Conservation (phyloP, 2,797 vertebrate species). For the Gallinago nigripennis region DNA sequence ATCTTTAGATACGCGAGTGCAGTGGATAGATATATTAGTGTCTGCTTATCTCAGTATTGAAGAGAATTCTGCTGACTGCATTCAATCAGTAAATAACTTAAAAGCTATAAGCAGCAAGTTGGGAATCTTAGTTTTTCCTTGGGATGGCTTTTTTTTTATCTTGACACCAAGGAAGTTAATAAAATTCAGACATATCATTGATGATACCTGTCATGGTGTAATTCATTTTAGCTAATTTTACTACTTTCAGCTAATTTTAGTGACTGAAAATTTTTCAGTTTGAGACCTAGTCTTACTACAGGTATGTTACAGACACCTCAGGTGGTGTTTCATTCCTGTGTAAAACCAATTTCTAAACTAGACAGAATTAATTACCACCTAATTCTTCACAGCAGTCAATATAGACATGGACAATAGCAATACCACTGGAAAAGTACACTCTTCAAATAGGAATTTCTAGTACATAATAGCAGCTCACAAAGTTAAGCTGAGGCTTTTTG, state of each 20-base stretch:
- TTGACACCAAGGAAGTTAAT: not conserved
- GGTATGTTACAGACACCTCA: not conserved
- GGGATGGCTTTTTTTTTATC: not conserved
- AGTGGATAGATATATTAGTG: not conserved
- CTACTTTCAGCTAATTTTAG: not conserved
- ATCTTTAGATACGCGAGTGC: not conserved
- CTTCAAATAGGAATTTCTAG: not conserved
- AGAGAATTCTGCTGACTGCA: not conserved
- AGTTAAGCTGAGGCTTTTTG: not conserved
- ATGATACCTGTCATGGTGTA: not conserved
- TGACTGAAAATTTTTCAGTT: not conserved
- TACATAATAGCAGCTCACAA: not conserved
- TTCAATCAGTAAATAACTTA: not conserved
- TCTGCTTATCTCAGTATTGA: not conserved
- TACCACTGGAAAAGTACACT: not conserved
- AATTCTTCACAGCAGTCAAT: not conserved
- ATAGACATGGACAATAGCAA: not conserved
- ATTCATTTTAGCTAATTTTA: not conserved
- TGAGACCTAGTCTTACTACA: not conserved
- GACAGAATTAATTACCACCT: not conserved
- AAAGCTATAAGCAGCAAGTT: not conserved
- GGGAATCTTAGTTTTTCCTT: not conserved
- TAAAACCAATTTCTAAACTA: not conserved
- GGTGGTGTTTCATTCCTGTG: not conserved
- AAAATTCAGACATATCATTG: not conserved